Percentiles rank a stretch among this genome's conserved stretches.
phyloP scores from a whole-genome alignment of 1,140 invertebrate genomes.

The Drosophila subpulchrella region DNA sequence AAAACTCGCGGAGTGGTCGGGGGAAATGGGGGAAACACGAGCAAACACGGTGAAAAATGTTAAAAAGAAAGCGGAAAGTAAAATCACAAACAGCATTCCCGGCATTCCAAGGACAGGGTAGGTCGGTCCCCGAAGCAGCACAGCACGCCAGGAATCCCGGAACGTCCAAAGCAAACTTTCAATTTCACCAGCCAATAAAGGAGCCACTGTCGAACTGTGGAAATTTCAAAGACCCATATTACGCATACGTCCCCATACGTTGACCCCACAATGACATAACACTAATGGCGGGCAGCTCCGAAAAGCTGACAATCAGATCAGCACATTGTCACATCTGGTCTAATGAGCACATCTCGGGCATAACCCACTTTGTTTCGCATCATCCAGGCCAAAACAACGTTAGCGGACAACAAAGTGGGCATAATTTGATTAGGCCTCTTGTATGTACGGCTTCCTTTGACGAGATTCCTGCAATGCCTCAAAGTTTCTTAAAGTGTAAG shows the following conservation, averaged over 20 bases:
- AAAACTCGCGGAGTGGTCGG: conserved; percentile 2
- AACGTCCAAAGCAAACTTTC: conserved; percentile 6
- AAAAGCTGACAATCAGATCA: conserved; percentile 53
- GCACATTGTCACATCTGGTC: conserved; percentile 23
- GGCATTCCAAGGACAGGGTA: conserved; percentile 43
- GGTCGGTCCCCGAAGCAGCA: conserved; percentile 1
- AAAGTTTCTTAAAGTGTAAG: conserved; percentile 68
- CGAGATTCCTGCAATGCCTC: conserved; percentile 16
- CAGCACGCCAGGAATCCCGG: conserved; percentile 24
- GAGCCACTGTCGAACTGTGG: conserved; percentile 12
- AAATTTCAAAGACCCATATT: conserved; percentile 17
- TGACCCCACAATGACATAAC: conserved; percentile 4
- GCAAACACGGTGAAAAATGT: conserved; percentile 55
- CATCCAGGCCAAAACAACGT: conserved; percentile 1
- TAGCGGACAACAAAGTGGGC: conserved; percentile 43
- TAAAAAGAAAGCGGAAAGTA: conserved; percentile 27
- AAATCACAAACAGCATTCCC: conserved; percentile 80
- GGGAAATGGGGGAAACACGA: conserved; percentile 33
- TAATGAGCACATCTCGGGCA: conserved; percentile 45
- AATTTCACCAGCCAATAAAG: conserved; percentile 23
- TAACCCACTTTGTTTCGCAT: conserved; percentile 22
- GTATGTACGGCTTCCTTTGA: conserved; percentile 30
- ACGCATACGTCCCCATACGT: conserved; percentile 22
- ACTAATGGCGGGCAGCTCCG: conserved; percentile 23
- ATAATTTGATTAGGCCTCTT: conserved; percentile 55